Percentiles rank a stretch among this genome's conserved stretches.
phyloP scores from a whole-genome alignment of 2,888 invertebrate species.

The Melikaiella ostensackeni region DNA sequence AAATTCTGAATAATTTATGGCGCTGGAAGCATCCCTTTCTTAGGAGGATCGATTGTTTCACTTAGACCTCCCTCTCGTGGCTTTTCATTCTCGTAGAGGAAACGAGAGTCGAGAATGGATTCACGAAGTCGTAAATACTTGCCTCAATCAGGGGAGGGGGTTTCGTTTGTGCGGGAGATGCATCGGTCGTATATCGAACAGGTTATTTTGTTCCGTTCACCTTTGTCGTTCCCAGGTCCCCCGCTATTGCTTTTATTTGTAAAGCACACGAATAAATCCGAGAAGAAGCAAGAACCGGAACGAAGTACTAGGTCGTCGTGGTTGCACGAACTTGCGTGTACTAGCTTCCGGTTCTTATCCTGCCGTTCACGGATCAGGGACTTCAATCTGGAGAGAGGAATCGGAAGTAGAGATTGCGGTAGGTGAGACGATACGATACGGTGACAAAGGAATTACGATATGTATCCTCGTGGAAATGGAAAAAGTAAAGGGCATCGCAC shows the following conservation, averaged over 20 bases:
- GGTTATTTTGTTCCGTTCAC: constrained; percentile 8
- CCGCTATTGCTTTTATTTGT: constrained; percentile 34
- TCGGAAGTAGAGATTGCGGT: neutral
- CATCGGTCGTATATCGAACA: neutral
- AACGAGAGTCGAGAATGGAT: neutral
- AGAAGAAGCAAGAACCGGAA: constrained; percentile 50
- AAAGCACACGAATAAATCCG: constrained; percentile 52
- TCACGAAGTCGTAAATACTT: constrained; percentile 13
- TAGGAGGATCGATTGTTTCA: neutral
- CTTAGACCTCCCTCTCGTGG: neutral
- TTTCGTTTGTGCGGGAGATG: neutral
- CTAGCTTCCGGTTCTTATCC: constrained; percentile 50
- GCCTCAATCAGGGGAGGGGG: neutral
- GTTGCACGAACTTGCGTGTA: constrained; percentile 52
- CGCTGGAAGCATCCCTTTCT: neutral
- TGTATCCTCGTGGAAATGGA: neutral
- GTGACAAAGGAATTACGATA: constrained; percentile 10
- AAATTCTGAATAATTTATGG: constrained; percentile 4
- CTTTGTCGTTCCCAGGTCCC: neutral
- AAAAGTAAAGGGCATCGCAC: neutral
- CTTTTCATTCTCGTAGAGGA: neutral
- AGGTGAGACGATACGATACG: constrained; percentile 7
- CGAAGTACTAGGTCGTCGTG: constrained; percentile 51
- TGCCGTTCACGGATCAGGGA: constrained; percentile 57
- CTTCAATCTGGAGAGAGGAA: constrained; percentile 49